Evolutionary conservation across 2,113 vertebrate species (phyloP).

Genomic region (Mastomys natalensis): DNA sequence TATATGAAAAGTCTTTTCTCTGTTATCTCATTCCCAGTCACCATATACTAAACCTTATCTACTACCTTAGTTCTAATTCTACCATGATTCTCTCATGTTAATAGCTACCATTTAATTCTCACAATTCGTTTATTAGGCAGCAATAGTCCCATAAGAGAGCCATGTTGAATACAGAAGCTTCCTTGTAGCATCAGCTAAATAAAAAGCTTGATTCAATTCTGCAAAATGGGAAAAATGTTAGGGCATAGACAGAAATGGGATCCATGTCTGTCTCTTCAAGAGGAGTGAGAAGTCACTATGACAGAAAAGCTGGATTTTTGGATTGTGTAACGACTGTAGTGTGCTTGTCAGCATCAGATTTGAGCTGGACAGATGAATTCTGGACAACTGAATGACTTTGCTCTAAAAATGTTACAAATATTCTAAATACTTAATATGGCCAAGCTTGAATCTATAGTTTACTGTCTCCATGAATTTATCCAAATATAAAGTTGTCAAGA

Average conservation of each 20-base stretch:
- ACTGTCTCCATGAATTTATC: neutral
- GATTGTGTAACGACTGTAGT: neutral
- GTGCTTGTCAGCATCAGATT: neutral
- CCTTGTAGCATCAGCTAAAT: neutral
- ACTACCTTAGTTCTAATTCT: neutral
- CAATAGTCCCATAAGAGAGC: neutral
- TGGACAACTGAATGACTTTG: neutral
- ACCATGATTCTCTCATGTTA: neutral
- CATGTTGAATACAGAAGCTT: neutral
- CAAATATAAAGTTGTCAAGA: neutral
- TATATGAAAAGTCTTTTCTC: neutral
- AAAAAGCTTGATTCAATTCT: constrained; percentile 7
- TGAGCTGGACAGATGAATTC: constrained; percentile 25
- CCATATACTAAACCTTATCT: neutral
- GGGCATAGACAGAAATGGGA: neutral
- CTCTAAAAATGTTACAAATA: neutral
- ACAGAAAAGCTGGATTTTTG: neutral
- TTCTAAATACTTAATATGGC: neutral
- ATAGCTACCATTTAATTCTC: neutral
- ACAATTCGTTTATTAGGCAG: neutral
- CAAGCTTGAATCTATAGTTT: neutral
- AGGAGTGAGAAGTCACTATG: neutral
- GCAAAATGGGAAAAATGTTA: neutral
- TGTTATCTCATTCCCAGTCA: neutral
- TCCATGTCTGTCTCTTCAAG: neutral